Base-by-base conservation (phyloP, 2,797 vertebrate species). In the Alauda arvensis region DNA sequence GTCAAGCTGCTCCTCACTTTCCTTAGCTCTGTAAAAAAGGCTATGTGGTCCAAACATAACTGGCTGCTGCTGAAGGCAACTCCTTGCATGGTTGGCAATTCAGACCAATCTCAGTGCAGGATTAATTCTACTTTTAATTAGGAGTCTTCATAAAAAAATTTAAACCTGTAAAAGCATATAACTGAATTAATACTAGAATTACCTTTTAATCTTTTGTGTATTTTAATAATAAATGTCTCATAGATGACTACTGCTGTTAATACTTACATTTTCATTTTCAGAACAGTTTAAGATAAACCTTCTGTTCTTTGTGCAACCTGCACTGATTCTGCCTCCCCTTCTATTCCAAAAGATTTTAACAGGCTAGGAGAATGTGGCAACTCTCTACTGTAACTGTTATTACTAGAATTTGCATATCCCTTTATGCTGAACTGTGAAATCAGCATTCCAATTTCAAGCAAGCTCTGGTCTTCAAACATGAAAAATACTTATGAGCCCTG, bases 371-470 rank as follows among this genome's bases (percentile, higher is more conserved):
- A 33, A 70, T 6, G 16, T 37, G 13, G 11, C 23, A 83, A 48
- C 81, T 87, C 92, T 77, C 56, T 89, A 48, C 42, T 66, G 53
- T 23, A 74, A 53, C 29, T 46, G 77, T 81, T 90, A 70, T 68
- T 85, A 77, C 16, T 14, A 79, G 14, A 53, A 89, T 89, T 87
- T 77, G 33, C 80, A 78, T 77, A 76, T 61, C 15, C 3, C 66
- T 89, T 91, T 83, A 76, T 85, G 51, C 46, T 87, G 61, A 85
- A 74, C 61, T 83, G 49, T 79, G 18, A 90, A 89, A 77, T 76
- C 61, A 67, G 25, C 24, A 70, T 83, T 85, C 70, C 16, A 60
- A 46, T 70, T 87, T 69, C 29, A 45, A 75, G 8, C 12, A 45
- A 83, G 18, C 14, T 59, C 39, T 33, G n/a, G 33, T 85, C 88